Conservation (phyloP, 1,140 invertebrate genomes). For the Caenorhabditis brenneri region DNA sequence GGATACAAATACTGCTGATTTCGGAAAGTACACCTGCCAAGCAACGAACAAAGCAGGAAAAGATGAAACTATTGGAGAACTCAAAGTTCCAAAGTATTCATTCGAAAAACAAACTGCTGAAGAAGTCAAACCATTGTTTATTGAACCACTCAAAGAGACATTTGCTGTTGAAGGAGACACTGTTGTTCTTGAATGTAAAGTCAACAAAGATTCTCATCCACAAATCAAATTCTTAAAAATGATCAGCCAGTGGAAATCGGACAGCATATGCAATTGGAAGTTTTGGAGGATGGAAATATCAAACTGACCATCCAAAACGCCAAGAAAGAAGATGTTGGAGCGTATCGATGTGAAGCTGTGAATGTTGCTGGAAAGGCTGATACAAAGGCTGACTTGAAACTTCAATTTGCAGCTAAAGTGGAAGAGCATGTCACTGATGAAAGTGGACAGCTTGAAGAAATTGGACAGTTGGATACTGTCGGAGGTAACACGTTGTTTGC, state of each 20-base stretch:
- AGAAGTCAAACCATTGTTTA: constrained; percentile 62
- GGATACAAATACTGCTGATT: constrained; percentile 39
- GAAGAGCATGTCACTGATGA: constrained; percentile 40
- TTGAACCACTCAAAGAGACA: constrained; percentile 62
- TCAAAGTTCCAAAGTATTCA: constrained; percentile 66
- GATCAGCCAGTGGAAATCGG: constrained; percentile 58
- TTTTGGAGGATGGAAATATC: constrained; percentile 64
- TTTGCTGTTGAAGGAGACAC: constrained; percentile 62
- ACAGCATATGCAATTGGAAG: constrained; percentile 59
- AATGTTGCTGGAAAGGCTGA: constrained; percentile 55
- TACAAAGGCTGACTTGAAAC: constrained; percentile 49
- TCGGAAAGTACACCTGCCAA: constrained; percentile 58
- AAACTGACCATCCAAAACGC: constrained; percentile 60
- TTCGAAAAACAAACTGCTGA: constrained; percentile 56
- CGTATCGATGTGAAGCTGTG: constrained; percentile 60
- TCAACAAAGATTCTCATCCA: constrained; percentile 65
- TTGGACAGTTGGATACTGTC: constrained; percentile 45
- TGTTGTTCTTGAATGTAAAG: constrained; percentile 62
- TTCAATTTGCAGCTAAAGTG: constrained; percentile 51
- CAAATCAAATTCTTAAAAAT: constrained; percentile 65
- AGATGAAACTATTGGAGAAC: constrained; percentile 58
- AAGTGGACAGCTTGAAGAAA: constrained; percentile 48
- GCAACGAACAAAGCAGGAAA: constrained; percentile 64
- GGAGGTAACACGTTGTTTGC: neutral
- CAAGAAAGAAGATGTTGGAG: constrained; percentile 62